These are phyloP conservation scores for Atta colombica DNA, from an alignment of 1,140 invertebrate species.

Conservation along the genomic window DNA sequence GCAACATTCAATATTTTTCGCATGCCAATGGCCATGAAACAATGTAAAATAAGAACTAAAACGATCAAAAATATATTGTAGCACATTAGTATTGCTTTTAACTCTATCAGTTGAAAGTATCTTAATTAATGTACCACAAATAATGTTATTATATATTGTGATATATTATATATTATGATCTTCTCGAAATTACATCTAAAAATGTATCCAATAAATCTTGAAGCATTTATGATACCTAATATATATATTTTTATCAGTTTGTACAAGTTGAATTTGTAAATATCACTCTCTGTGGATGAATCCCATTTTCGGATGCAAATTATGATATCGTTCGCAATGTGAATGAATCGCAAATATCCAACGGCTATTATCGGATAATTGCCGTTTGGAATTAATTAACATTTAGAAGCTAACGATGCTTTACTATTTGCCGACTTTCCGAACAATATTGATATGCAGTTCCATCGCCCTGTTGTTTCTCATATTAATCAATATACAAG, in stretches of 20 bases:
- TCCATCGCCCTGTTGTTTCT: neutral
- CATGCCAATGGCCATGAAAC: neutral
- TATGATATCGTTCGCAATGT: conserved; percentile 29
- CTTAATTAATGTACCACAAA: neutral
- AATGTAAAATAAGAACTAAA: neutral
- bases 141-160: neutral
- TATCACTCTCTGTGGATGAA: conserved; percentile 13
- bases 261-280: conserved; percentile 14
- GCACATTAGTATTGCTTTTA: neutral
- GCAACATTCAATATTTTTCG: neutral
- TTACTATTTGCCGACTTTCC: conserved; percentile 24
- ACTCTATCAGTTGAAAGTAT: too few species aligned
- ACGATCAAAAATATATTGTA: neutral
- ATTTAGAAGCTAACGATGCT: conserved; percentile 47
- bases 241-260: neutral
- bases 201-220: neutral
- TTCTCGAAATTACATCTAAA: neutral
- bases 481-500: conserved; percentile 10
- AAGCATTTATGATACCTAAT: neutral
- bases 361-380: conserved; percentile 54
- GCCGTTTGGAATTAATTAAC: conserved; percentile 58
- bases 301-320: conserved; percentile 52
- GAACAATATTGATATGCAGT: conserved; percentile 39
- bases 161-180: neutral
- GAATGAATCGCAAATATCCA: conserved; percentile 38